phyloP scores from a whole-genome alignment of 1,140 invertebrate species.

The Amphibalanus amphitrite region DNA sequence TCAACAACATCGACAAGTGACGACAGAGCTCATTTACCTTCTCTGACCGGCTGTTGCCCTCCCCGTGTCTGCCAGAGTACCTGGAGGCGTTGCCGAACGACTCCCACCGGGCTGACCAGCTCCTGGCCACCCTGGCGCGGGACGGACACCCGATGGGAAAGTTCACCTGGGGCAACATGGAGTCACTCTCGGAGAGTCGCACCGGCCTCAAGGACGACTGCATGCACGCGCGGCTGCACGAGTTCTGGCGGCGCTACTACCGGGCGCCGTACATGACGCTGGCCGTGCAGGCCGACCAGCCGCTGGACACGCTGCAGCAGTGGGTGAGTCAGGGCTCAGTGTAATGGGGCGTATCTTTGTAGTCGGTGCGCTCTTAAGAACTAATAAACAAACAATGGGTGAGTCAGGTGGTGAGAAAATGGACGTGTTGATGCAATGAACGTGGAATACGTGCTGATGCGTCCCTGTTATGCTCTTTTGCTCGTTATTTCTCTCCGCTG shows the following conservation, averaged over 20 bases:
- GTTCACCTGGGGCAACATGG: slow-evolving; percentile 70
- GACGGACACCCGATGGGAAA: slow-evolving; percentile 50
- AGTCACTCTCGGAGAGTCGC: slow-evolving; percentile 51
- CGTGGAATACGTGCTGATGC: too few relatives aligned
- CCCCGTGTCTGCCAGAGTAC: slow-evolving; percentile 39
- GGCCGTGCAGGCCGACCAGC: slow-evolving; percentile 57
- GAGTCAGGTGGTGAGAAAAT: too few relatives aligned
- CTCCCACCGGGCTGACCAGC: slow-evolving; percentile 46
- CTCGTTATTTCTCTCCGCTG: too few relatives aligned
- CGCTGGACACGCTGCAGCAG: slow-evolving; percentile 50
- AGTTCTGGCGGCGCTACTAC: slow-evolving; percentile 66
- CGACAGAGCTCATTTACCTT: too few relatives aligned
- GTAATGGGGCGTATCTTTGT: too few relatives aligned
- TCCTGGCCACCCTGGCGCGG: slow-evolving; percentile 47
- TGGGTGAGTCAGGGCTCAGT: slow-evolving; percentile 37
- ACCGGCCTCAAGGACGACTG: slow-evolving; percentile 31
- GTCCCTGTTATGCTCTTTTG: too few relatives aligned
- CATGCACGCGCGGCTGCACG: slow-evolving; percentile 38
- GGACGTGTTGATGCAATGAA: too few relatives aligned
- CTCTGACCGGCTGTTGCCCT: not conserved
- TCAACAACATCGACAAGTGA: too few relatives aligned
- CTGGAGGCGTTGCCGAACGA: slow-evolving; percentile 50
- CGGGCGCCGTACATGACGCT: slow-evolving; percentile 76
- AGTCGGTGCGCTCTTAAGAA: too few relatives aligned
- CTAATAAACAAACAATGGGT: too few relatives aligned